Percentiles rank a stretch among this genome's conserved stretches.
These are phyloP conservation scores for Tetraodon nigroviridis DNA, from an alignment of 2,113 vertebrate species.

Conservation along the genomic window DNA sequence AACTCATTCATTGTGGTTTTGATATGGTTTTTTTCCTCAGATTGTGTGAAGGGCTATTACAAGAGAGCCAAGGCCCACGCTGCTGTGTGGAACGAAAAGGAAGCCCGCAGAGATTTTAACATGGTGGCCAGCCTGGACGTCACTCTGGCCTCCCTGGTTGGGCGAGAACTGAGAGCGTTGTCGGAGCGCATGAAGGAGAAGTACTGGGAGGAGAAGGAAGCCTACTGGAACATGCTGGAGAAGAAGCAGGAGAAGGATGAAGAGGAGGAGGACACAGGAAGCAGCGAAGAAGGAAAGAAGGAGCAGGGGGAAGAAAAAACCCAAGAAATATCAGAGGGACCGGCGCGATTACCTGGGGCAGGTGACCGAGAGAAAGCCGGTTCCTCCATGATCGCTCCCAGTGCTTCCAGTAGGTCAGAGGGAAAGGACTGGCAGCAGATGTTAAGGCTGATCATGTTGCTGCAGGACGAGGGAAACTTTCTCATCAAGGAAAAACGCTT, in stretches of 20 bases:
- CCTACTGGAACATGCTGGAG: conserved; percentile 79
- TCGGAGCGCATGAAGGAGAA: conserved; percentile 81
- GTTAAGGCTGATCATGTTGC: conserved; percentile 75
- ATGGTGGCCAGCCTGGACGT: conserved; percentile 74
- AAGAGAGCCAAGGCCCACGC: conserved; percentile 82
- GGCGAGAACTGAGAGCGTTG: conserved; percentile 73
- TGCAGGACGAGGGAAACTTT: conserved; percentile 82
- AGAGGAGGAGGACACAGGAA: conserved; percentile 4
- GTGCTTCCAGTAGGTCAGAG: conserved; percentile 9
- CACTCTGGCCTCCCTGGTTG: conserved; percentile 67
- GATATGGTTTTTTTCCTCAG: conserved; percentile 49
- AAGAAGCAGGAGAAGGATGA: conserved; percentile 14
- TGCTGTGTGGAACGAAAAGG: conserved; percentile 81
- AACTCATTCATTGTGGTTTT: neutral
- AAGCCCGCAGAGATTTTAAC: conserved; percentile 74
- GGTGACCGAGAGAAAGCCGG: conserved; percentile 13
- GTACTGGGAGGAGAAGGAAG: conserved; percentile 79
- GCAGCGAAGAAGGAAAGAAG: neutral
- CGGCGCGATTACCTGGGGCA: conserved; percentile 12
- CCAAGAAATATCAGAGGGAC: conserved; percentile 2
- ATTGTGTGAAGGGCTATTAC: conserved; percentile 84
- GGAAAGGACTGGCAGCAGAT: conserved; percentile 81
- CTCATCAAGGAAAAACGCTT: conserved; percentile 74
- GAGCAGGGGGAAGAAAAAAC: neutral
- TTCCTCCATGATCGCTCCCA: conserved; percentile 3